A percentile compares a stretch with the other conserved stretches of the same genome.
phyloP scores from a whole-genome alignment of 2,888 invertebrate species.

The Dexiosoma caninum region DNA sequence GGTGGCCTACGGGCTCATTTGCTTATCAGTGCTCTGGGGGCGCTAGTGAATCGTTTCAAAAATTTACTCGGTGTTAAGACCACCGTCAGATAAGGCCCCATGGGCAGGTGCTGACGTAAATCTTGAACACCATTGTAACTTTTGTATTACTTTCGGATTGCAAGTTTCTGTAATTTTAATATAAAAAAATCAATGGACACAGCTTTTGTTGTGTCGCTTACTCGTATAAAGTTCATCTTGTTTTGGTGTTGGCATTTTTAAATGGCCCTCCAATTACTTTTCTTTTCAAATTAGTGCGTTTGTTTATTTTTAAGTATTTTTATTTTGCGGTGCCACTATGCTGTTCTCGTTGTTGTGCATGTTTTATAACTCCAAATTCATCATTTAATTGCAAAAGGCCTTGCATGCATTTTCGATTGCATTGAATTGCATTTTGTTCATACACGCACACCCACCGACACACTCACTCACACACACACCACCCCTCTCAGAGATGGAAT shows the following conservation, averaged over 20 bases:
- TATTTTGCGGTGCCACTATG: slow-evolving; percentile 44
- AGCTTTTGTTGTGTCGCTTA: no score
- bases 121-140: no score
- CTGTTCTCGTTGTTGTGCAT: slow-evolving; percentile 43
- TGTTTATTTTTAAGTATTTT: not conserved
- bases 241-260: not conserved
- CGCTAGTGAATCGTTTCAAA: no score
- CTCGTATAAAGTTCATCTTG: not conserved
- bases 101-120: no score
- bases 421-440: slow-evolving; percentile 25
- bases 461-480: not conserved
- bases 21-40: no score
- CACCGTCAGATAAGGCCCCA: no score
- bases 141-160: no score
- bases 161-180: no score
- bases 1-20: no score
- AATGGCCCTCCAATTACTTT: slow-evolving; percentile 65
- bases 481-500: slow-evolving; percentile 10
- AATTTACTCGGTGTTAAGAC: no score
- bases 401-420: slow-evolving; percentile 41
- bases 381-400: slow-evolving; percentile 59
- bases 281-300: slow-evolving; percentile 64
- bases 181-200: no score
- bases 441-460: not conserved
- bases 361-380: slow-evolving; percentile 34